Evolutionary conservation across 2,113 vertebrate genomes (phyloP).

Genomic region (Calidris pygmaea): DNA sequence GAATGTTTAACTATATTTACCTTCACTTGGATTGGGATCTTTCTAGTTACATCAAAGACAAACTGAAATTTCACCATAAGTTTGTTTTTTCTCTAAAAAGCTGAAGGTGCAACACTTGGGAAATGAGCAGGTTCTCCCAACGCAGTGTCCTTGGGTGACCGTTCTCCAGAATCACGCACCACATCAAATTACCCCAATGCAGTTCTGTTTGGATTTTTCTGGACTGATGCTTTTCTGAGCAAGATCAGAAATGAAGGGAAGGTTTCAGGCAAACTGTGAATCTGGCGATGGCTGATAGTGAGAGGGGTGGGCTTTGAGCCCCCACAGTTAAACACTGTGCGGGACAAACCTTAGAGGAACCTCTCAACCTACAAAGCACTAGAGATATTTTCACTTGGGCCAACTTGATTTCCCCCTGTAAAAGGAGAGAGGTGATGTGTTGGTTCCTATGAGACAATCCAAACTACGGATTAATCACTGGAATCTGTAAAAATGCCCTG

Average conservation of each 20-base stretch:
- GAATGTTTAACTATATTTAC: not conserved
- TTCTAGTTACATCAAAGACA: not conserved
- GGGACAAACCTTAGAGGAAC: not conserved
- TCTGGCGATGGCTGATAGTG: not conserved
- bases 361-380: not conserved
- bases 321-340: rapidly evolving
- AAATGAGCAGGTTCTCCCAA: not conserved
- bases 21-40: not conserved
- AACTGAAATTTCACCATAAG: not conserved
- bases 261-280: not conserved
- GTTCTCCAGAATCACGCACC: not conserved
- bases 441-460: not conserved
- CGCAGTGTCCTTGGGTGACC: not conserved
- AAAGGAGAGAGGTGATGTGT: not conserved
- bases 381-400: not conserved
- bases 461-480: not conserved
- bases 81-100: not conserved
- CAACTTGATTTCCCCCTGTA: not conserved
- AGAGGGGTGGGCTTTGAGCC: not conserved
- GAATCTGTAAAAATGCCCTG: not conserved
- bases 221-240: not conserved
- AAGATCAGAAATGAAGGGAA: not conserved
- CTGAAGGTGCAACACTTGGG: not conserved
- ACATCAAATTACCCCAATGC: not conserved
- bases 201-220: not conserved